These are phyloP conservation scores for Elanus axillaris DNA, from an alignment of 2,113 vertebrate genomes.

Conservation along the genomic window DNA sequence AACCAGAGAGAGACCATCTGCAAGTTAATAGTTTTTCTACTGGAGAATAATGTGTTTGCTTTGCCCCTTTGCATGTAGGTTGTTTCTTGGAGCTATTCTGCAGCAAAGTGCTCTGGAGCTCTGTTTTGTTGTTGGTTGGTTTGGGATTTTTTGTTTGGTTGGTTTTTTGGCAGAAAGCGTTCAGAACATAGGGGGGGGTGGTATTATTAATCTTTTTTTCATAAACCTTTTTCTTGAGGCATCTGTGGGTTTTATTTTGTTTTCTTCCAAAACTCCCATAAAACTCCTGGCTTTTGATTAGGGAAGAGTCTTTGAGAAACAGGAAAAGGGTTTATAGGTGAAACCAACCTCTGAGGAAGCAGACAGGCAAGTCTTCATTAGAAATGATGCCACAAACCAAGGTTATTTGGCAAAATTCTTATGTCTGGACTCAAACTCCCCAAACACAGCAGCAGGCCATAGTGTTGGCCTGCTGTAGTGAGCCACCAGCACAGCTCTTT, in stretches of 20 bases:
- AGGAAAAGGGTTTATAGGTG: background rate
- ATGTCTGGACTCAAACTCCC: accelerated
- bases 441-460: accelerated
- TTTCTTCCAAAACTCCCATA: background rate
- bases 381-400: background rate
- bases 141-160: background rate
- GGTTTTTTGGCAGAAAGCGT: background rate
- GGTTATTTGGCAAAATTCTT: background rate
- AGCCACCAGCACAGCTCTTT: constrained; percentile 47
- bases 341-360: background rate
- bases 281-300: background rate
- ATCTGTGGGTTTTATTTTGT: background rate
- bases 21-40: background rate
- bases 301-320: background rate
- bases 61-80: accelerated
- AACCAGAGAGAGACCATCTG: background rate
- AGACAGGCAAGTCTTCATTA: background rate
- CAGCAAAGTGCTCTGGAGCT: background rate
- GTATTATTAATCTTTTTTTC: background rate
- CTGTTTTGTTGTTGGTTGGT: background rate
- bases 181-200: background rate
- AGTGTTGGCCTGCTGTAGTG: background rate
- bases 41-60: background rate
- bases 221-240: background rate
- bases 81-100: background rate